phyloP scores from a whole-genome alignment of 2,888 invertebrate species.

The Ariolimax columbianus region DNA sequence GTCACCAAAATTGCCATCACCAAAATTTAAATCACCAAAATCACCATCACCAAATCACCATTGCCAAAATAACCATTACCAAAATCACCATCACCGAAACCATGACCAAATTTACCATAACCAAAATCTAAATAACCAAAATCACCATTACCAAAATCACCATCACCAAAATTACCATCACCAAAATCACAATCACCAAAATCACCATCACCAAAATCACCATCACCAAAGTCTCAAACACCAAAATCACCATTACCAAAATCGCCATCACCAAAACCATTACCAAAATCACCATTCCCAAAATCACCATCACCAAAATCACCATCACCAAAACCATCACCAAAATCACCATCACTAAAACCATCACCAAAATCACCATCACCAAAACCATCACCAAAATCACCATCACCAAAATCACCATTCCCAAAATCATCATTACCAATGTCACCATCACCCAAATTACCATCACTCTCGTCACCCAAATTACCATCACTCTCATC shows the following conservation, averaged over 20 bases:
- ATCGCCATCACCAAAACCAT: not conserved
- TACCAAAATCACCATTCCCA: too few species aligned
- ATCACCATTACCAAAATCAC: slow-evolving; percentile 47
- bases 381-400: slow-evolving; percentile 7
- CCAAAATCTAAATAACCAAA: too few species aligned
- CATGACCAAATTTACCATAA: too few species aligned
- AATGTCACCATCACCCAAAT: not conserved
- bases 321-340: not conserved
- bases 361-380: not conserved
- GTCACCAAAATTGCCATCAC: not conserved
- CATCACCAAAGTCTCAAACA: not conserved
- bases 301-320: not conserved
- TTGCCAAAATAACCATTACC: too few species aligned
- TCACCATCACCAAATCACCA: not conserved
- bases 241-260: not conserved
- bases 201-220: slow-evolving; percentile 2
- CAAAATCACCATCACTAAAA: not conserved
- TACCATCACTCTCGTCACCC: slow-evolving; percentile 43
- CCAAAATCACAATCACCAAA: not conserved
- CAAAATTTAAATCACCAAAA: not conserved
- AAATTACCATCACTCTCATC: slow-evolving; percentile 31
- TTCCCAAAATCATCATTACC: not conserved
- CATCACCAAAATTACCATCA: slow-evolving; percentile 43
- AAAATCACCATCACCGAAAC: too few species aligned
- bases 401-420: slow-evolving; percentile 24